Percentiles rank a stretch among this genome's conserved stretches.
phyloP scores from a whole-genome alignment of 2,113 vertebrate genomes.

The Lonchura striata region DNA sequence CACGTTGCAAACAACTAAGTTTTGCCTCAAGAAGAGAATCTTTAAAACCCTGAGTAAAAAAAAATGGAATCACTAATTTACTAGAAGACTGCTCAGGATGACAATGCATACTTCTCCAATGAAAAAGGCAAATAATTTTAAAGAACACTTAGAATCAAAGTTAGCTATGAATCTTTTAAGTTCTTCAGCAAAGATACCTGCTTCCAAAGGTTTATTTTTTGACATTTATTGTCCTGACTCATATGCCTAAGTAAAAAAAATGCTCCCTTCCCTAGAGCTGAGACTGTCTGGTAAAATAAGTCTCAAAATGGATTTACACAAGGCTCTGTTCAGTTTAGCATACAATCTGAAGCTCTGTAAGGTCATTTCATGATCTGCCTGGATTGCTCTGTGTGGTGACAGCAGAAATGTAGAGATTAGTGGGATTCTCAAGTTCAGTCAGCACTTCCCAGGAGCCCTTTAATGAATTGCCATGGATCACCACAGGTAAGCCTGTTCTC shows the following conservation, averaged over 20 bases:
- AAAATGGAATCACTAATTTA: background rate
- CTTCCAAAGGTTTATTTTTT: background rate
- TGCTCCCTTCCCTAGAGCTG: background rate
- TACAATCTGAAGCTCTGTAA: background rate
- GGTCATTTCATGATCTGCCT: background rate
- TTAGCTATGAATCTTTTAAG: background rate
- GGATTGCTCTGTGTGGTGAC: background rate
- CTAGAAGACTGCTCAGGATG: background rate
- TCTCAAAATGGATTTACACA: background rate
- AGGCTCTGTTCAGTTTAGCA: background rate
- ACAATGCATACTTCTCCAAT: background rate
- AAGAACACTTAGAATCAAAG: background rate
- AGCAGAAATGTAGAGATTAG: background rate
- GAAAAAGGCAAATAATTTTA: background rate
- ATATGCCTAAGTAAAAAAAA: background rate
- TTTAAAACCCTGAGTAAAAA: background rate
- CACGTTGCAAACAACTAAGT: background rate
- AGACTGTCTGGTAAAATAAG: background rate
- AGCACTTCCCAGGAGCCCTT: background rate
- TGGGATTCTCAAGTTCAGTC: background rate
- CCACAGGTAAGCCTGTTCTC: background rate
- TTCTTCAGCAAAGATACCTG: background rate
- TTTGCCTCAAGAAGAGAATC: background rate
- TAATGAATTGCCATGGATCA: background rate
- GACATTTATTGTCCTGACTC: background rate